Conservation (phyloP, 2,797 vertebrate species). For the Aldrovandia affinis region DNA sequence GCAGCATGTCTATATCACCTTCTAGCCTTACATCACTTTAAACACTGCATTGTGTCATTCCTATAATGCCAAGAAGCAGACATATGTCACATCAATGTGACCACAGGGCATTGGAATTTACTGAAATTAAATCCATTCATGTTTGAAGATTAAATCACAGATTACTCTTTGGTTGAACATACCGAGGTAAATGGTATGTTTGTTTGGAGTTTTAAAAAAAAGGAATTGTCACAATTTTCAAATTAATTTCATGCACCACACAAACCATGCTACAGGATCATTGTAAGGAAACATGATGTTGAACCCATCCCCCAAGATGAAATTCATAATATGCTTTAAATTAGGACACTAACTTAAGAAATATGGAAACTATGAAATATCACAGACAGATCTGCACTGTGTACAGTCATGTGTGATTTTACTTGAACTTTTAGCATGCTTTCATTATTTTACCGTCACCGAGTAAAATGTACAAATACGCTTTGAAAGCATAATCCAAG, state of each 20-base stretch:
- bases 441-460: too few relatives aligned
- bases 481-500: neutral
- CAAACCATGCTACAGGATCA: neutral
- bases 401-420: neutral
- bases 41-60: too few relatives aligned
- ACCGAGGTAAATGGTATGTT: neutral
- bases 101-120: neutral
- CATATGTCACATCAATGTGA: neutral
- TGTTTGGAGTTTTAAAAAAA: neutral
- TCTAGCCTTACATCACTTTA: neutral
- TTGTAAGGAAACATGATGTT: neutral
- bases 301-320: neutral
- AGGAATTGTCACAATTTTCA: neutral
- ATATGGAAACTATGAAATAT: neutral
- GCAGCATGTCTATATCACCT: neutral
- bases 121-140: neutral
- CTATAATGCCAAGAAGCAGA: neutral
- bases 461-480: too few relatives aligned
- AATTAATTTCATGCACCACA: neutral
- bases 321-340: too few relatives aligned
- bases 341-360: too few relatives aligned
- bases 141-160: neutral
- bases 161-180: neutral
- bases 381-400: neutral
- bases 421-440: too few relatives aligned